phyloP scores from a whole-genome alignment of 1,140 invertebrate genomes.

The Neodiprion fabricii region DNA sequence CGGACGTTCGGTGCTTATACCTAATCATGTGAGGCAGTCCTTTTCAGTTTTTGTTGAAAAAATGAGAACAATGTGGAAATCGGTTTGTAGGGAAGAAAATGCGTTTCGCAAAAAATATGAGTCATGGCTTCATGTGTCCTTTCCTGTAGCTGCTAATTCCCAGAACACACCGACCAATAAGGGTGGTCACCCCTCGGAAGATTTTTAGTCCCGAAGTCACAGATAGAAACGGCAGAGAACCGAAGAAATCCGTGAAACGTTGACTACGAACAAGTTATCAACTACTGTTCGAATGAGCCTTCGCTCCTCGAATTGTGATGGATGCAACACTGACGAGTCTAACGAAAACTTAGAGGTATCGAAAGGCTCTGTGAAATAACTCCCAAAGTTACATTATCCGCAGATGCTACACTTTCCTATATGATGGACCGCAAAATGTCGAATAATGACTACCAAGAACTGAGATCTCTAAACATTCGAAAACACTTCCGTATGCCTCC shows the following conservation, averaged over 20 bases:
- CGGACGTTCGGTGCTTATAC: too few species aligned
- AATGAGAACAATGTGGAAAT: too few species aligned
- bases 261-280: neutral
- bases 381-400: constrained; percentile 12
- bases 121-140: too few species aligned
- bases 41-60: too few species aligned
- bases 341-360: constrained; percentile 16
- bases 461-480: constrained; percentile 10
- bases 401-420: constrained; percentile 18
- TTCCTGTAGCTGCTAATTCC: too few species aligned
- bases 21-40: too few species aligned
- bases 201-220: constrained; percentile 37
- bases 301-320: neutral
- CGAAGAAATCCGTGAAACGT: constrained; percentile 28
- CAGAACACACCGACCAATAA: neutral
- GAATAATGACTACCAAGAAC: constrained; percentile 14
- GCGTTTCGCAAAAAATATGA: too few species aligned
- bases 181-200: constrained; percentile 30
- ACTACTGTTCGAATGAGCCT: too few species aligned
- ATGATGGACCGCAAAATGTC: constrained; percentile 8
- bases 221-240: constrained; percentile 39
- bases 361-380: constrained; percentile 3
- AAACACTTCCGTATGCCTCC: constrained; percentile 14
- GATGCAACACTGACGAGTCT: constrained; percentile 14
- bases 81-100: too few species aligned